Conservation (phyloP, 2,113 vertebrate genomes). For the Pseudorectes ferrugineus region DNA sequence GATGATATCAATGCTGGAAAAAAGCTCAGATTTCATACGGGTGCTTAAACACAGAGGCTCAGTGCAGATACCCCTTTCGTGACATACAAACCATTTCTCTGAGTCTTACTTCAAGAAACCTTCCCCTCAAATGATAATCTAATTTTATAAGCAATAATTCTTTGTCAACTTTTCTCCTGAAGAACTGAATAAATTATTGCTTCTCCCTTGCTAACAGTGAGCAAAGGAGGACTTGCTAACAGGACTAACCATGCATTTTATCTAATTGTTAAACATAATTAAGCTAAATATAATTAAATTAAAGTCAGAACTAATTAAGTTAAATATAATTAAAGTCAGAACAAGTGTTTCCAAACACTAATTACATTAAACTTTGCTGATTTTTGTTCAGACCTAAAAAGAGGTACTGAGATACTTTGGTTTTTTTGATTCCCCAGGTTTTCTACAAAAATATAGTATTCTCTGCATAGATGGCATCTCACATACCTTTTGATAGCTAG, state of each 20-base stretch:
- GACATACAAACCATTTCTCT: not conserved
- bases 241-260: not conserved
- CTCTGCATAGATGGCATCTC: not conserved
- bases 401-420: not conserved
- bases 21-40: not conserved
- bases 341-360: not conserved
- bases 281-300: not conserved
- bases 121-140: not conserved
- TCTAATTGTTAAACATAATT: not conserved
- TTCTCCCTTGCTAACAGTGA: not conserved
- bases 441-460: not conserved
- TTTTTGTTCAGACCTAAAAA: not conserved
- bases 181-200: not conserved
- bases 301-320: not conserved
- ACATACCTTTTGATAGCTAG: not conserved
- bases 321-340: not conserved
- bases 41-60: not conserved
- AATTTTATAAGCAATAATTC: not conserved
- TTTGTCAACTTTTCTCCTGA: not conserved
- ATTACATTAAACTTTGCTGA: not conserved
- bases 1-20: not conserved
- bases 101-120: not conserved
- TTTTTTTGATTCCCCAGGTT: not conserved
- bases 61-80: not conserved
- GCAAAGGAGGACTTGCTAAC: not conserved